Evolutionary conservation across 2,888 invertebrate species (phyloP).

Genomic region (Coelopa pilipes): DNA sequence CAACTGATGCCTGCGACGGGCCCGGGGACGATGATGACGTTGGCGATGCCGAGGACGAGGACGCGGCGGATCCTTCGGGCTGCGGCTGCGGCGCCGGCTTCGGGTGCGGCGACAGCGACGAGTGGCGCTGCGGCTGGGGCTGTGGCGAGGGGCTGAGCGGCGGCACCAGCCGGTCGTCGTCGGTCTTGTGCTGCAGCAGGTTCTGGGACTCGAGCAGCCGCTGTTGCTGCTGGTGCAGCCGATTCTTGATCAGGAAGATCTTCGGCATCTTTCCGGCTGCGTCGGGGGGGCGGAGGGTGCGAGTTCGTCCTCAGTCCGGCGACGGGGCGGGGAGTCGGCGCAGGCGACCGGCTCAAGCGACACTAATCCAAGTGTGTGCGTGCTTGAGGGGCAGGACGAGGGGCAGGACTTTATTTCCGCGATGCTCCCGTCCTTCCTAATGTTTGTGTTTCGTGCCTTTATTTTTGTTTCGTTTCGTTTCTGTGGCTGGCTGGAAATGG

Average conservation of each 20-base stretch:
- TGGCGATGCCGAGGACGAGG: constrained; percentile 23
- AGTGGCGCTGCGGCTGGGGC: constrained; percentile 32
- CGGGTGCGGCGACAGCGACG: constrained; percentile 41
- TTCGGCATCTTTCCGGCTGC: constrained; percentile 78
- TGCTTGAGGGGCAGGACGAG: constrained; percentile 26
- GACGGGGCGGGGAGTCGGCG: too few species aligned
- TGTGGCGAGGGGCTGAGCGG: constrained; percentile 70
- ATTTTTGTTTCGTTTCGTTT: too few species aligned
- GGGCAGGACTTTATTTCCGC: too few species aligned
- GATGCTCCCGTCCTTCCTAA: neutral
- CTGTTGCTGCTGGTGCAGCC: constrained; percentile 91
- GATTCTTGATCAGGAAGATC: constrained; percentile 91
- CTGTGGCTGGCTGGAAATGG: constrained; percentile 36
- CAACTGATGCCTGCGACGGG: constrained; percentile 2
- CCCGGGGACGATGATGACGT: too few species aligned
- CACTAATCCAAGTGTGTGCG: constrained; percentile 62
- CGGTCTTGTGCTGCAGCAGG: constrained; percentile 75
- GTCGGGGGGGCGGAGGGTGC: too few species aligned
- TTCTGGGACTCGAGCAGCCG: constrained; percentile 85
- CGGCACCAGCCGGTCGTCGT: constrained; percentile 72
- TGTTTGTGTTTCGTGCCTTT: constrained; percentile 39
- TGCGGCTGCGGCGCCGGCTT: constrained; percentile 45
- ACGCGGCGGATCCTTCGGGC: constrained; percentile 50
- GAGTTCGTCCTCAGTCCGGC: neutral
- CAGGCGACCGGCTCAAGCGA: constrained; percentile 41